Evolutionary conservation across 2,113 vertebrate genomes (phyloP).

Genomic region (Phrynocephalus versicolor): DNA sequence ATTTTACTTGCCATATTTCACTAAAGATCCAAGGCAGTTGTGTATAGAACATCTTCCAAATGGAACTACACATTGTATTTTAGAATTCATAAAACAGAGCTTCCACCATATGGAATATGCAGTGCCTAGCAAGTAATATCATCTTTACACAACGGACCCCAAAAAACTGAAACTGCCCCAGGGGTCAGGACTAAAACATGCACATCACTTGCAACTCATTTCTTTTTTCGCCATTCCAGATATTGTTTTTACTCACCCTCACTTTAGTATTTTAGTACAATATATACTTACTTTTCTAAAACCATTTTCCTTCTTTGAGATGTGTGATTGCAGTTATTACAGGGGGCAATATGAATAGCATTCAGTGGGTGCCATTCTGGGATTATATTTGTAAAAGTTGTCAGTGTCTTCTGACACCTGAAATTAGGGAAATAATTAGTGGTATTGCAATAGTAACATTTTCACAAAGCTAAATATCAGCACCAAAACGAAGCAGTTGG

Average conservation of each 20-base stretch:
- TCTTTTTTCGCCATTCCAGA: neutral
- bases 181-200: neutral
- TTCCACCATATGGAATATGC: neutral
- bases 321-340: slow-evolving; percentile 80
- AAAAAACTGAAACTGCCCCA: neutral
- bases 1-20: neutral
- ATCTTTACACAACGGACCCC: neutral
- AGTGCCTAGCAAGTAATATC: neutral
- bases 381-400: slow-evolving; percentile 82
- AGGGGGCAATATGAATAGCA: slow-evolving; percentile 79
- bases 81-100: neutral
- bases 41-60: neutral
- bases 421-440: neutral
- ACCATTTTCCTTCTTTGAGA: slow-evolving; percentile 83
- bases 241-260: neutral
- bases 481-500: neutral
- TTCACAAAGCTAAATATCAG: neutral
- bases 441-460: neutral
- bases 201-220: neutral
- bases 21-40: neutral
- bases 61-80: neutral
- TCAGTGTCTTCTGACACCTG: slow-evolving; percentile 79
- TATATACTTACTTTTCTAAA: slow-evolving; percentile 82
- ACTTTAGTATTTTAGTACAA: slow-evolving; percentile 28
- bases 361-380: slow-evolving; percentile 88